Evolutionary conservation across 2,888 invertebrate species (phyloP).

Genomic region (Scrobipalpa costella): DNA sequence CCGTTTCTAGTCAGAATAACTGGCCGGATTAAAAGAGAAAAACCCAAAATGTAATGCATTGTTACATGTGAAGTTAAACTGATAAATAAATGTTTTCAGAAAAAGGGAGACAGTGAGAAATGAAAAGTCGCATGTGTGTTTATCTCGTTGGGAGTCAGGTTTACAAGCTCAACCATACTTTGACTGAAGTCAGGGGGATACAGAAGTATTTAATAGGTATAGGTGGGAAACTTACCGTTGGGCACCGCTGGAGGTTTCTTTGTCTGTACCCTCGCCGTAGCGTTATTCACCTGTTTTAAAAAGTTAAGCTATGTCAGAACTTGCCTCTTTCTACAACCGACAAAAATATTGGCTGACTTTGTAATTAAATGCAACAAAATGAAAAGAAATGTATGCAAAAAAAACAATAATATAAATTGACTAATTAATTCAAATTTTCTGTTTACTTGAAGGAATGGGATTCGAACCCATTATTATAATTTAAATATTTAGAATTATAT

Average conservation of each 20-base stretch:
- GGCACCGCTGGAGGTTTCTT: conserved; percentile 97
- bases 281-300: conserved; percentile 96
- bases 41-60: conserved; percentile 71
- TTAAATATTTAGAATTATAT: not conserved
- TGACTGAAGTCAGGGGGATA: not conserved
- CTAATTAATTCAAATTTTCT: conserved; percentile 14
- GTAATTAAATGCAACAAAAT: conserved; percentile 29
- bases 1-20: conserved; percentile 84
- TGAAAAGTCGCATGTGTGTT: conserved; percentile 11
- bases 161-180: not conserved
- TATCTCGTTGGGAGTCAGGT: not conserved
- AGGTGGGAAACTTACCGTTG: conserved; percentile 85
- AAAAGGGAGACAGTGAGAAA: conserved; percentile 2
- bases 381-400: conserved; percentile 19
- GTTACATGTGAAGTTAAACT: conserved; percentile 40
- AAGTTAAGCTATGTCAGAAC: conserved; percentile 61
- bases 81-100: not conserved
- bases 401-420: not conserved
- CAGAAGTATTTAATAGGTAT: not conserved
- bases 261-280: conserved; percentile 99
- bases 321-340: conserved; percentile 32
- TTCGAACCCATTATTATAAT: conserved; percentile 46
- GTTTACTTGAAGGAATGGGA: conserved; percentile 33
- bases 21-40: conserved; percentile 78
- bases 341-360: conserved; percentile 52